Base-by-base conservation (phyloP, 1,140 invertebrate species). In the Venturia canescens region DNA sequence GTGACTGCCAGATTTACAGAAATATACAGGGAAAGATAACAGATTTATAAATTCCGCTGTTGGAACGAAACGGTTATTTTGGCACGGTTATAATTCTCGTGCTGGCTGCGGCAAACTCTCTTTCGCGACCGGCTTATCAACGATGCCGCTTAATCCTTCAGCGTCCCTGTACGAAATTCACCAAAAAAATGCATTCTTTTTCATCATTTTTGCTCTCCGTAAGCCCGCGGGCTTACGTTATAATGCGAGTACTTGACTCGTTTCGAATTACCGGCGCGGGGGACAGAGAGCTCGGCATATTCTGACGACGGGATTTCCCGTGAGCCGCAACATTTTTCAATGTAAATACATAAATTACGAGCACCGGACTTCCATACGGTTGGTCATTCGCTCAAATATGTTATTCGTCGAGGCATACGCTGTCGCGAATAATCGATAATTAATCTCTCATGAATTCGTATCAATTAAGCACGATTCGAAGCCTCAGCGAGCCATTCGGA, bases 41-140 rank as follows among this genome's bases (percentile, higher is more conserved):
- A 72, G 53, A n/a, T 4, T 57, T 57, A 57, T 57, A 57, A 57
- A 21, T n/a, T 27, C 60, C 16, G 13, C 60, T 23, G 18, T 57
- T 6, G 26, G 53, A 3, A 66, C 21, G 23, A 66, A n/a, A 27
- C 60, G 13, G 21, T 4, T n/a, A 66, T 66, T 66, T 66, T 27
- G 23, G n/a, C 21, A 23, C 60, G 21, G 21, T 66, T 66, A 66
- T 66, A 44, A 23, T 23, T 66, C 60, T 66, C 60, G 60, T 27
- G n/a, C n/a, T n/a, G 60, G 60, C 60, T 29, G n/a, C n/a, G 4
- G 60, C 13, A n/a, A 29, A 66, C 60, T 66, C 60, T 66, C 60
- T 66, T 66, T 66, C 27, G 27, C 27, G 27, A 66, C 60, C 60
- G 60, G 60, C 60, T 66, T 66, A 66, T 66, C 60, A 66, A 66